phyloP scores from a whole-genome alignment of 2,113 vertebrate genomes.

The Entomyzon cyanotis region DNA sequence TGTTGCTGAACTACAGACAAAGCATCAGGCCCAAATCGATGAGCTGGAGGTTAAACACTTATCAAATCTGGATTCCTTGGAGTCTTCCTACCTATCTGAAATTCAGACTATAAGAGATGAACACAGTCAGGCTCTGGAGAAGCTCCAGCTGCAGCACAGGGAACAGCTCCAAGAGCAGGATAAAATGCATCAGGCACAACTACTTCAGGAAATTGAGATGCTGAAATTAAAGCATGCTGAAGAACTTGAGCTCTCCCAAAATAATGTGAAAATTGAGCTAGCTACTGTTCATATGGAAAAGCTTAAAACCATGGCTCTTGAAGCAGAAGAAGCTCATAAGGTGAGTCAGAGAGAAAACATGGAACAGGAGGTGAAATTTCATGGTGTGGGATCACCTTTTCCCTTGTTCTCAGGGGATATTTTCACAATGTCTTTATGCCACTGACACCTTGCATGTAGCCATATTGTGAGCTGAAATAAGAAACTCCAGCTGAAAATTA shows the following conservation, averaged over 20 bases:
- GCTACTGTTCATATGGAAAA: conserved; percentile 76
- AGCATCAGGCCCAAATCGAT: conserved; percentile 77
- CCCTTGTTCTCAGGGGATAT: not conserved
- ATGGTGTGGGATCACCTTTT: not conserved
- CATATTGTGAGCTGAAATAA: not conserved
- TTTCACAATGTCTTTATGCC: not conserved
- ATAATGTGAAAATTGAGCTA: conserved; percentile 72
- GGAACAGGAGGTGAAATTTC: not conserved
- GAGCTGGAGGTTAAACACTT: conserved; percentile 81
- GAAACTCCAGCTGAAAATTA: not conserved
- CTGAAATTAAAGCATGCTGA: conserved; percentile 63
- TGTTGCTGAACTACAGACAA: conserved; percentile 70
- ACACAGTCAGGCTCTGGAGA: conserved; percentile 66
- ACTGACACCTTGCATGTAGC: not conserved
- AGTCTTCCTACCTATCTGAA: conserved; percentile 84
- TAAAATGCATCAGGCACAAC: conserved; percentile 14
- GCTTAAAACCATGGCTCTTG: conserved; percentile 75
- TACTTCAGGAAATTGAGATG: conserved; percentile 60
- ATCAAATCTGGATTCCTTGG: conserved; percentile 84
- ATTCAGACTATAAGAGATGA: conserved; percentile 80
- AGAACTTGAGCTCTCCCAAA: conserved; percentile 65
- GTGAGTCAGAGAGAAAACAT: conserved; percentile 61
- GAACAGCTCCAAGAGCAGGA: conserved; percentile 63
- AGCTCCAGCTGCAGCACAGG: conserved; percentile 66
- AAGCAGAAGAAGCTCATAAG: conserved; percentile 79